Percentiles rank a stretch among this genome's conserved stretches.
Conservation (phyloP, 1,140 invertebrate species). For the Zaprionus vittiger region DNA sequence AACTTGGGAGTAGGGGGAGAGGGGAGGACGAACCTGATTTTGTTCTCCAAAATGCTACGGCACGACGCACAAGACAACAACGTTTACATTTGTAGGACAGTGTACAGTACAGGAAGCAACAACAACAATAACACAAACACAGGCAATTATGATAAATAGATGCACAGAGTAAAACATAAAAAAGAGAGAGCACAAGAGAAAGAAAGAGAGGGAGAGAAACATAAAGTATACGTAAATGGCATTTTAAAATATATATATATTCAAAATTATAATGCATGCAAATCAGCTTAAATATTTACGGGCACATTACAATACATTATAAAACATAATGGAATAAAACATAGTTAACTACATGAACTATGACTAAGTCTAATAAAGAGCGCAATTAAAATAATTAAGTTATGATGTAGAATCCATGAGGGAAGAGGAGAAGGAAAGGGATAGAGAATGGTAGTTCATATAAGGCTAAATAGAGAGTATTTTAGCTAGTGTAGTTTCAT, state of each 20-base stretch:
- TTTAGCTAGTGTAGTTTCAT: neutral
- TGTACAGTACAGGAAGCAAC: conserved; percentile 42
- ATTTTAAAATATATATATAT: conserved; percentile 30
- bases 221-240: conserved; percentile 29
- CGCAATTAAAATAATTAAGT: neutral
- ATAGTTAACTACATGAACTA: neutral
- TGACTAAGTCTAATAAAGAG: neutral
- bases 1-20: neutral
- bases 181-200: conserved; percentile 27
- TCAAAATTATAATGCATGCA: conserved; percentile 26
- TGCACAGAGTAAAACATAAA: conserved; percentile 50
- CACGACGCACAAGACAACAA: conserved; percentile 36
- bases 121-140: conserved; percentile 24
- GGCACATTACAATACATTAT: neutral
- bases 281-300: neutral
- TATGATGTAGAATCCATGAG: neutral
- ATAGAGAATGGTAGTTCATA: neutral
- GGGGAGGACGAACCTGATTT: conserved; percentile 89
- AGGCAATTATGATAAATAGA: conserved; percentile 62
- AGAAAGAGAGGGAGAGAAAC: conserved; percentile 34
- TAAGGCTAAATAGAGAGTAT: neutral
- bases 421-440: neutral
- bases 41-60: conserved; percentile 91
- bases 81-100: conserved; percentile 51
- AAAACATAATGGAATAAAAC: neutral